Base-by-base conservation (phyloP, 2,797 vertebrate species). In the Manis javanica region DNA sequence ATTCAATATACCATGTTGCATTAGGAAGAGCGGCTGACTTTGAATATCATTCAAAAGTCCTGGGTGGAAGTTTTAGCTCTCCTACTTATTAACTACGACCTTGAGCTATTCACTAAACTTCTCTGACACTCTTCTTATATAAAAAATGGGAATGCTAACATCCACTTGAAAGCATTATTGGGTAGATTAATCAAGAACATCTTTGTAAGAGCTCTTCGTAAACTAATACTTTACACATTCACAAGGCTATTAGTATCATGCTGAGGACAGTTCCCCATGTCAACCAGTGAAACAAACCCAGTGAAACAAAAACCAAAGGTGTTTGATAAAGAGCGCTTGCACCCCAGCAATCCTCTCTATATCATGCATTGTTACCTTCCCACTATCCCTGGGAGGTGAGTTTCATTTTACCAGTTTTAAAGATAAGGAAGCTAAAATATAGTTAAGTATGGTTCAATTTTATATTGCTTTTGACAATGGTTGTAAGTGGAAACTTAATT, bases 381-480 rank as follows among this genome's bases (percentile, higher is more conserved):
- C 37, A 78, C 39, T 3, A 23, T 78, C 53, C 31, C 90, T 72
- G 7, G 23, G 31, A 90, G 29, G 46, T 55, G n/a, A 77, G 59
- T 39, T 78, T 90, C 66, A 66, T 49, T 92, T 87, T 66, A 14
- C 53, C 59, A 59, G 42, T 84, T 68, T 95, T 79, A 75, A 84
- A 91, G 49, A 46, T 7, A 21, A n/a, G 15, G n/a, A 75, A 69
- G 10, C 21, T 75, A 88, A 94, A 55, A 42, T 2, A 72, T 57
- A 96, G 39, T 1, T 66, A 95, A 94, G 9, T 9, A 5, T 3
- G 83, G 61, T 18, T 81, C 23, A 68, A 78, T 88, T 95, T 96
- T 90, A 71, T 49, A 23, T 39, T 85, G 74, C 85, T 11, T 49
- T 87, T 61, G 46, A 83, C n/a, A 94, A 34, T 9, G 31, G 0